These are phyloP conservation scores for Triplophysa rosa DNA, from an alignment of 2,113 vertebrate genomes.

Conservation along the genomic window DNA sequence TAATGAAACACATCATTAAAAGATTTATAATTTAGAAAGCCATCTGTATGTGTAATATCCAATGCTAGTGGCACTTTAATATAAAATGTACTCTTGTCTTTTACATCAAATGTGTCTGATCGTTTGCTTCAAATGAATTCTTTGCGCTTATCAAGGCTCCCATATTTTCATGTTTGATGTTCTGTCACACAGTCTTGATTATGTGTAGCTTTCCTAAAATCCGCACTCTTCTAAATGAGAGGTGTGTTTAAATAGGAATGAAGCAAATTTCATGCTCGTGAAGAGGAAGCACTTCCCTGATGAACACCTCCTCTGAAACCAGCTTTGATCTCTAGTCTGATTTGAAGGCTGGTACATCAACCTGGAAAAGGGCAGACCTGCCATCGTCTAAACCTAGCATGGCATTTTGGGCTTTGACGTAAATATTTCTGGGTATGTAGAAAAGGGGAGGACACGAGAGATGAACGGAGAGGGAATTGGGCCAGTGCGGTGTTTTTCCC, in stretches of 20 bases:
- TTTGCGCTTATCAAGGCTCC: too few relatives aligned
- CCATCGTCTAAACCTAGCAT: conserved; percentile 9
- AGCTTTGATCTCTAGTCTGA: conserved; percentile 11
- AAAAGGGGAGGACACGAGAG: not conserved
- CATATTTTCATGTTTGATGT: not conserved
- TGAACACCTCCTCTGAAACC: not conserved
- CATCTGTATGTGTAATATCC: too few relatives aligned
- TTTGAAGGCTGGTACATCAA: conserved; percentile 5
- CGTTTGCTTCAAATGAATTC: not conserved
- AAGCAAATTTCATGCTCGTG: not conserved
- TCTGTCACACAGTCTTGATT: not conserved
- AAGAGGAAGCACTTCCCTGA: not conserved
- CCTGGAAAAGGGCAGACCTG: not conserved
- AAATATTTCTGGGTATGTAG: conserved; percentile 13
- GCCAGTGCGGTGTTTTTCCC: not conserved
- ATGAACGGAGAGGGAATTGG: conserved; percentile 30
- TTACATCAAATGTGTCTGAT: not conserved
- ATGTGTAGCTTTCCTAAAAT: not conserved
- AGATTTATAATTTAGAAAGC: too few relatives aligned
- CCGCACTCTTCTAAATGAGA: not conserved
- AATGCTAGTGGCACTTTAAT: too few relatives aligned
- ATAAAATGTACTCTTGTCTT: too few relatives aligned
- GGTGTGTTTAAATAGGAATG: not conserved
- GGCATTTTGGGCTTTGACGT: not conserved
- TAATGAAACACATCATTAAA: too few relatives aligned